Evolutionary conservation across 1,140 invertebrate species (phyloP), one percentile per base, ranked within the genome.

Genomic region (Triops longicaudatus): DNA sequence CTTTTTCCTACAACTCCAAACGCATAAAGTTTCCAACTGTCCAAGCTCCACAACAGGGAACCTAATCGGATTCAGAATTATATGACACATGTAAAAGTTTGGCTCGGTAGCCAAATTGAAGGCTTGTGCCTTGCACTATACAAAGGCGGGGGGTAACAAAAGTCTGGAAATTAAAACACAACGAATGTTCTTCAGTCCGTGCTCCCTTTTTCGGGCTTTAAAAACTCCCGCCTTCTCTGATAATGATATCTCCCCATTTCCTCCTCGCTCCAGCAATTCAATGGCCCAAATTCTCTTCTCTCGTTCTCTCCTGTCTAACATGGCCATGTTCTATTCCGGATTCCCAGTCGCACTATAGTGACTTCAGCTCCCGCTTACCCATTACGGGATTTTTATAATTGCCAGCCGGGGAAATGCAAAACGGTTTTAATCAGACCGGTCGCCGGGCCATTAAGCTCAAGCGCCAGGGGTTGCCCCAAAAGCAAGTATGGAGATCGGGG

Each of bases 361-460:
- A 63, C 50, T 63, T 63, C 50, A 63, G 50, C 50, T 63, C 50
- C 50, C 50, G 50, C 50, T 63, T 63, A 63, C 50, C 50, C 50
- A 63, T 63, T 63, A 63, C 50, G 50, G 50, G 50, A 63, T 63
- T 63, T 63, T 63, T 63, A 63, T 63, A 63, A 63, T 63, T 63
- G 50, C 50, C 50, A 63, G 50, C 50, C 50, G 50, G 50, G 50
- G 50, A 63, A 63, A 63, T 63, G 50, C 50, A 63, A 63, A 63
- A 63, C 50, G 50, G 50, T 63, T 63, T 63, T 63, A 63, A 63
- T 63, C 50, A 63, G 50, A 63, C 50, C 50, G 50, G 50, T 63
- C 50, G 50, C 50, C 50, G 50, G 50, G 50, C 50, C 50, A 63
- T 63, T 63, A 63, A 63, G 50, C 50, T 63, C 50, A 63, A 63